Evolutionary conservation across 2,888 invertebrate species (phyloP).

Genomic region (Cheilosia scutellata): DNA sequence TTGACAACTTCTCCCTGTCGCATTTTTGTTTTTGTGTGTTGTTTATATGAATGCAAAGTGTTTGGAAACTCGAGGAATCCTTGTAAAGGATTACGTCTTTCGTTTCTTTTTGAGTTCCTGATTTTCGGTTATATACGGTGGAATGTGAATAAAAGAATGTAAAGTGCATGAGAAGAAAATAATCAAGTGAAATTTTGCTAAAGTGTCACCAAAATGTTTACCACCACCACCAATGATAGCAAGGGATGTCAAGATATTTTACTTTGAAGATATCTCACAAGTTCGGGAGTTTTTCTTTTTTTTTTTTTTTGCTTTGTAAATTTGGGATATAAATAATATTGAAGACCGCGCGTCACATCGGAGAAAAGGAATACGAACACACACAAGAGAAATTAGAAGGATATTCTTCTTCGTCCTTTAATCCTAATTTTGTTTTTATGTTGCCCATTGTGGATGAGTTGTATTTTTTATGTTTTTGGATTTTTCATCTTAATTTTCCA

Average conservation of each 20-base stretch:
- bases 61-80: conserved; percentile 8
- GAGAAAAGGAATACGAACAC: conserved; percentile 39
- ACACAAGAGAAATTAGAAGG: conserved; percentile 23
- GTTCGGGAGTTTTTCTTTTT: neutral
- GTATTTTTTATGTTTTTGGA: conserved; percentile 75
- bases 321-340: neutral
- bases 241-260: conserved; percentile 48
- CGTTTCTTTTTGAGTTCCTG: conserved; percentile 31
- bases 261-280: neutral
- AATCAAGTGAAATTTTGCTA: conserved; percentile 8
- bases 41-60: conserved; percentile 15
- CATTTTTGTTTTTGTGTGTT: conserved; percentile 38
- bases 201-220: conserved; percentile 40
- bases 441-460: conserved; percentile 66
- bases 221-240: conserved; percentile 45
- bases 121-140: conserved; percentile 30
- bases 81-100: conserved; percentile 17
- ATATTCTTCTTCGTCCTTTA: conserved; percentile 51
- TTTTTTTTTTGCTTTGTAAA: neutral
- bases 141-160: conserved; percentile 27
- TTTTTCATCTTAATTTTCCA: conserved; percentile 74
- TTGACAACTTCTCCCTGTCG: conserved; percentile 39
- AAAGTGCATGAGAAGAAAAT: conserved; percentile 11
- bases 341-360: conserved; percentile 12
- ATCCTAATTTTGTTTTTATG: conserved; percentile 68